A percentile compares a stretch with the other conserved stretches of the same genome.
Conservation (phyloP, 2,888 invertebrate species). For the Coelinius sp. region DNA sequence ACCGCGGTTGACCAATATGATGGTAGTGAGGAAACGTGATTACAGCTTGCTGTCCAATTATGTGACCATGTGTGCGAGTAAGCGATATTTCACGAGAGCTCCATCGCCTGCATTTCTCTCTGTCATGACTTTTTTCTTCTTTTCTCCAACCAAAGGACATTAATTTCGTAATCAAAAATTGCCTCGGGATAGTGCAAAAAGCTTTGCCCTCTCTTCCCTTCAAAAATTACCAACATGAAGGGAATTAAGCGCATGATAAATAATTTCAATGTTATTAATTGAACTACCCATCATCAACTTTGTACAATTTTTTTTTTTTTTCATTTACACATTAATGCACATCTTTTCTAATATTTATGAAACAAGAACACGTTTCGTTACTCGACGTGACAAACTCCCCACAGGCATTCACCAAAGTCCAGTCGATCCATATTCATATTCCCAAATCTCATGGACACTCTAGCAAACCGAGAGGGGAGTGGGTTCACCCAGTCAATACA, state of each 20-base stretch:
- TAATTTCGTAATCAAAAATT: slow-evolving; percentile 17
- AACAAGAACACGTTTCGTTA: slow-evolving; percentile 29
- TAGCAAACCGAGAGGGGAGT: slow-evolving; percentile 29
- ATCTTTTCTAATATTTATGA: neutral
- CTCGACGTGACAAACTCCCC: slow-evolving; percentile 29
- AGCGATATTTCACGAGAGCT: slow-evolving; percentile 36
- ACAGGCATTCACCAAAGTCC: slow-evolving; percentile 23
- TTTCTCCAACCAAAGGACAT: slow-evolving; percentile 2
- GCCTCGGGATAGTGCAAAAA: slow-evolving; percentile 4
- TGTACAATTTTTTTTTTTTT: neutral
- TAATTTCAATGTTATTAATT: neutral
- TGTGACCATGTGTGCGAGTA: slow-evolving; percentile 23
- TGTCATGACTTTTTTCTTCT: slow-evolving; percentile 1
- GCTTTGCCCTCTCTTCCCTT: neutral
- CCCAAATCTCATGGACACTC: slow-evolving; percentile 38
- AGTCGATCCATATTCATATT: slow-evolving; percentile 40
- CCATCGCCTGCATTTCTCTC: slow-evolving; percentile 32
- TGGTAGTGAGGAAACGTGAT: slow-evolving; percentile 42
- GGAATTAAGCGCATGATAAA: neutral
- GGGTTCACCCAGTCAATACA: slow-evolving; percentile 8
- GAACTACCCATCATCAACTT: neutral
- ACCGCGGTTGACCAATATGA: slow-evolving; percentile 43
- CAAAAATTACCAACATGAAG: neutral
- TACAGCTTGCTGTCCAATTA: slow-evolving; percentile 43
- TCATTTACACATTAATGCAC: neutral